Conservation (phyloP, 2,888 invertebrate species). For the Phyllotreta striolata region DNA sequence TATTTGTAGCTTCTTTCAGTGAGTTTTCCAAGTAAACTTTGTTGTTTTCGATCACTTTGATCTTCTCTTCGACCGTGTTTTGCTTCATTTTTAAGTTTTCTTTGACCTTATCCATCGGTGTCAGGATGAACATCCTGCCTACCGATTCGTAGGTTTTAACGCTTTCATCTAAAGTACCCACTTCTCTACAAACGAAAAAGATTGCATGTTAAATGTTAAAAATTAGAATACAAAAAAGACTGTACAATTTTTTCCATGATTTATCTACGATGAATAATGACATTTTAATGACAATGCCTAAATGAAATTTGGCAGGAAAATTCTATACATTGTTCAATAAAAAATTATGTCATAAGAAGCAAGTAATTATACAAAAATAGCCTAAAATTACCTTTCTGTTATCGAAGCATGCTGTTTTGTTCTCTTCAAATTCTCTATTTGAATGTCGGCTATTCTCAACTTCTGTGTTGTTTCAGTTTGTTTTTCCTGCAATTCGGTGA, state of each 20-base stretch:
- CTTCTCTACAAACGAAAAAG: constrained; percentile 60
- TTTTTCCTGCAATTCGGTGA: constrained; percentile 81
- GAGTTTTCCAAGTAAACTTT: constrained; percentile 83
- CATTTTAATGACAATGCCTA: no score
- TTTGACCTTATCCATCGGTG: constrained; percentile 71
- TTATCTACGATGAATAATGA: background rate
- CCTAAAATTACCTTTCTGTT: constrained; percentile 66
- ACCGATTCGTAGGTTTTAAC: constrained; percentile 82
- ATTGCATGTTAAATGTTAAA: background rate
- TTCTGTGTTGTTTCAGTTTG: constrained; percentile 83
- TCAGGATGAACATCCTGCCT: constrained; percentile 84
- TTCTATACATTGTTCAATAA: no score
- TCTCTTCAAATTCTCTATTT: constrained; percentile 75
- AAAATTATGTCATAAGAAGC: background rate
- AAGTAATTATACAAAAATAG: constrained; percentile 4
- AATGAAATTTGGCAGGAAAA: no score
- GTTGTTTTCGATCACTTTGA: constrained; percentile 76
- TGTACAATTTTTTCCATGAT: background rate
- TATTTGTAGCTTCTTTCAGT: constrained; percentile 85
- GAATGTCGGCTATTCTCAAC: constrained; percentile 78
- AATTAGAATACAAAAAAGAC: no score
- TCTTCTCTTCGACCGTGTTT: constrained; percentile 68
- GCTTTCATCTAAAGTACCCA: constrained; percentile 67
- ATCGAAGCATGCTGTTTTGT: constrained; percentile 74
- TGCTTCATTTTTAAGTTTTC: constrained; percentile 69